These are phyloP conservation scores for Aphelocoma californica DNA, from an alignment of 2,797 vertebrate genomes.

Conservation along the genomic window DNA sequence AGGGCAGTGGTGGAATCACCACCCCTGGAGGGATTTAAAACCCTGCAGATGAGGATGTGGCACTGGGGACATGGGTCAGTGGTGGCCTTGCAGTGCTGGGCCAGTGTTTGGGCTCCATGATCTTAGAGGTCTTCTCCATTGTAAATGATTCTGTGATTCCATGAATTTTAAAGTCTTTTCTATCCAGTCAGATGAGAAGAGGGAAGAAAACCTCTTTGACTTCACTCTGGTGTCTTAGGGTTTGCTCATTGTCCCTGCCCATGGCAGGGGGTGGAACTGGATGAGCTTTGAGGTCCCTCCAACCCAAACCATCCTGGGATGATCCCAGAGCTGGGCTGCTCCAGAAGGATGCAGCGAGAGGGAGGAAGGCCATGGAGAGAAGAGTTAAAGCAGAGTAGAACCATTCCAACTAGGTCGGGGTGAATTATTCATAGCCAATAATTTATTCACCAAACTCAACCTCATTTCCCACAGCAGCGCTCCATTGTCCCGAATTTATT, in stretches of 20 bases:
- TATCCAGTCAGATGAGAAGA: neutral
- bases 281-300: neutral
- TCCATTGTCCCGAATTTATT: neutral
- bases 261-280: neutral
- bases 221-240: neutral
- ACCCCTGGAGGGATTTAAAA: neutral
- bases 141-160: neutral
- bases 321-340: neutral
- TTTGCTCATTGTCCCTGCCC: neutral
- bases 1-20: neutral
- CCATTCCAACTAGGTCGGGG: slow-evolving; percentile 7
- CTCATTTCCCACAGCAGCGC: neutral
- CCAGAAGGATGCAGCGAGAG: neutral
- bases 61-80: too few relatives aligned
- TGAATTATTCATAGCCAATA: slow-evolving; percentile 56
- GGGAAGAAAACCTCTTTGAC: neutral
- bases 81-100: neutral
- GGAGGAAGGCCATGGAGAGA: neutral
- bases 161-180: neutral
- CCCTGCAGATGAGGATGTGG: neutral
- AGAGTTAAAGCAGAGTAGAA: slow-evolving; percentile 4
- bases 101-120: fast-evolving
- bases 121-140: neutral
- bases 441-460: slow-evolving; percentile 38
- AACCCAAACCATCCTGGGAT: neutral